Base-by-base conservation (phyloP, 1,140 invertebrate genomes). In the Bombus ignitus region DNA sequence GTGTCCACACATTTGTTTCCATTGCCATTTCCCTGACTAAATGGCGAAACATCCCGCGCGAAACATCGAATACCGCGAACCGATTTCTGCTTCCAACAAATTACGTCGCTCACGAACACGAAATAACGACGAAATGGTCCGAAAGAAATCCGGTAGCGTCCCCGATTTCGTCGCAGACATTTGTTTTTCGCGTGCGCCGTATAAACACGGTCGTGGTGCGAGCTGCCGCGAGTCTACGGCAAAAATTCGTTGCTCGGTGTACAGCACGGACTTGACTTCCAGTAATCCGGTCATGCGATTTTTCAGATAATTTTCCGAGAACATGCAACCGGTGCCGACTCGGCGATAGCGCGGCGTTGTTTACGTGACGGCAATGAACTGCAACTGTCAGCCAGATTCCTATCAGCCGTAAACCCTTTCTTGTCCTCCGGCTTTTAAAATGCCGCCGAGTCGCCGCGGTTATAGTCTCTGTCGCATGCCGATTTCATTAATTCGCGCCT, bases 211-310 rank as follows among this genome's bases (percentile, higher is more conserved):
- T 12, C 28, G 59, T 12, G 25, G 9, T 4, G 25, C 57, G 72
- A n/a, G 71, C 25, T 59, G 12, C 62, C 12, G 32, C 47, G 53
- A 57, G n/a, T 4, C 9, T 59, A 22, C 62, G 22, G 57, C 28
- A 5, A 42, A 42, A 62, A 62, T 77, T 28, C 75, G 13, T 37
- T 9, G n/a, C 18, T 57, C n/a, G 73, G 32, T 37, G 47, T 71
- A 22, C 9, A 25, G 32, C 4, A 15, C 35, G 57, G 39, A 25
- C n/a, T 47, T 12, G 35, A 53, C 53, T 59, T 35, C 10, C 53
- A 62, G 57, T 18, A 28, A 73, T 28, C 9, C 42, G 72, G 73
- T 59, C 74, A 76, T 76, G 74, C 74, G 47, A 76, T 59, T 76
- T 32, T 35, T 37, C 22, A 8, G 57, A 77, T 77, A 77, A 77